Base-by-base conservation (phyloP, 2,113 vertebrate genomes). In the Tauraco erythrolophus region DNA sequence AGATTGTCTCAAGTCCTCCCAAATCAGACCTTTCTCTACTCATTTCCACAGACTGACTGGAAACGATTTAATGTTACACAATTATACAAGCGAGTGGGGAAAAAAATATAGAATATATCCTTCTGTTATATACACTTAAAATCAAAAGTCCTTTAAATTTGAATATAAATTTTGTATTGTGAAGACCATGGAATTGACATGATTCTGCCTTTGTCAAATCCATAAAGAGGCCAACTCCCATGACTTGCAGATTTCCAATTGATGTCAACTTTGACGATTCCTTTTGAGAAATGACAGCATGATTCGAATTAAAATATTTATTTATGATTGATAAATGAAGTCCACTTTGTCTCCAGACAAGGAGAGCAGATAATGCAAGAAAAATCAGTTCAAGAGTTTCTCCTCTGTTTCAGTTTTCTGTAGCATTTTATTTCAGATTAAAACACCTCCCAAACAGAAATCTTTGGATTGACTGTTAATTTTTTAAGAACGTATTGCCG, bases 281-380 rank as follows among this genome's bases (percentile, higher is more conserved):
- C 43, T 81, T 91, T 74, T 70, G 77, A 95, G 48, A 25, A 87
- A 65, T 61, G 48, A 43, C 25, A 66, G 22, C 51, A 94, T 39
- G 51, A 75, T 88, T 84, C 79, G 35, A 65, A 78, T 89, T 78
- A 64, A 94, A 85, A 79, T 89, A 87, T 37, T 84, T 88, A 68
- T 92, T 62, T 79, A 4, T 85, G 33, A 71, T 82, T 88, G 62
- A 69, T 92, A 83, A 93, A 88, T 85, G 27, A 79, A 57, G 58
- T 86, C 66, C 75, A 88, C 85, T 91, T 93, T 70, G 61, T 80
- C 48, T 92, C 66, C 66, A 83, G 79, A 68, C 21, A 66, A 84
- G 69, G 51, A 43, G 43, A 68, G 28, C 35, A 39, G 25, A 33
- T 53, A 57, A 72, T 53, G 11, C 35, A 60, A 64, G 54, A 54